These are phyloP conservation scores for Phalacrocorax aristotelis DNA, from an alignment of 2,113 vertebrate species.

Conservation along the genomic window DNA sequence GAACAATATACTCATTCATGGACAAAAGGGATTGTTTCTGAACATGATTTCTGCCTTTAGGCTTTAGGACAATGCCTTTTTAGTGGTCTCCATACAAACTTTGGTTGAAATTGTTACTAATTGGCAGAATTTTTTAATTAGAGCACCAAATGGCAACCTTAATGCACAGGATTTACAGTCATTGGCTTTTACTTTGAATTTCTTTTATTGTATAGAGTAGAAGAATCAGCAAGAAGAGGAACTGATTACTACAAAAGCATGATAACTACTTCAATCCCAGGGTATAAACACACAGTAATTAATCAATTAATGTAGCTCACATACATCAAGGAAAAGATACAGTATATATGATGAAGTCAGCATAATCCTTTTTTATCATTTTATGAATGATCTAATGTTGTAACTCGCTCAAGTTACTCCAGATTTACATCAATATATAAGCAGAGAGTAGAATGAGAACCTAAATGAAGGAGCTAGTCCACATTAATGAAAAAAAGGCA, in stretches of 20 bases:
- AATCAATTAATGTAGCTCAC: slow-evolving; percentile 65
- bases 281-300: slow-evolving; percentile 68
- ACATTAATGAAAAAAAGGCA: neutral
- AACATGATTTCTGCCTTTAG: slow-evolving; percentile 47
- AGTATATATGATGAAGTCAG: slow-evolving; percentile 55
- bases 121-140: slow-evolving; percentile 75
- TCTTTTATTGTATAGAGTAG: slow-evolving; percentile 56
- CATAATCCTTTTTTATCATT: neutral
- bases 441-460: neutral
- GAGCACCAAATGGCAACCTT: slow-evolving; percentile 63
- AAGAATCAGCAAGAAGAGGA: slow-evolving; percentile 41
- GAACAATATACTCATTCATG: slow-evolving; percentile 42
- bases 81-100: slow-evolving; percentile 63
- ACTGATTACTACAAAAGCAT: slow-evolving; percentile 51
- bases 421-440: neutral
- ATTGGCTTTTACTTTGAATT: slow-evolving; percentile 65
- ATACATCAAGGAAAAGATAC: slow-evolving; percentile 28
- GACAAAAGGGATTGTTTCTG: slow-evolving; percentile 62
- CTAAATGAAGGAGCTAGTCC: neutral
- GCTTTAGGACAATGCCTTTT: slow-evolving; percentile 51
- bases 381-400: slow-evolving; percentile 22
- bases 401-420: neutral
- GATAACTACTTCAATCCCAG: slow-evolving; percentile 55
- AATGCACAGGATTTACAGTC: slow-evolving; percentile 49
- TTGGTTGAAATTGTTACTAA: slow-evolving; percentile 70